Evolutionary conservation across 2,888 invertebrate genomes (phyloP).

Genomic region (Spodoptera exigua): DNA sequence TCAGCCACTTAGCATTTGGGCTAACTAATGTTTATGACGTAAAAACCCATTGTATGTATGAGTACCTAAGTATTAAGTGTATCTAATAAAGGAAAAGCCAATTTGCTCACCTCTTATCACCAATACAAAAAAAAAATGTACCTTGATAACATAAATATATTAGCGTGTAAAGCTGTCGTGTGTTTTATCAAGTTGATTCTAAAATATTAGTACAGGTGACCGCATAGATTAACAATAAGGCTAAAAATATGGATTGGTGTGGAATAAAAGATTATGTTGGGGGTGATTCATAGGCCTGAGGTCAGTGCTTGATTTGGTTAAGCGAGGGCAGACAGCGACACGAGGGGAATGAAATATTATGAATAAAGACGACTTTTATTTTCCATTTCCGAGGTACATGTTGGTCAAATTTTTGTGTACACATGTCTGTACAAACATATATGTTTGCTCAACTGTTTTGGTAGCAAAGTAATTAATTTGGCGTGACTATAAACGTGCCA

Average conservation of each 20-base stretch:
- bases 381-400: constrained; percentile 18
- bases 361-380: constrained; percentile 7
- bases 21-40: constrained; percentile 10
- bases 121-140: too few species aligned
- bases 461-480: constrained; percentile 11
- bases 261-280: constrained; percentile 6
- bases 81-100: too few species aligned
- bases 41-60: constrained; percentile 6
- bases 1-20: too few species aligned
- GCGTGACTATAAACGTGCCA: constrained; percentile 29
- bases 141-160: not conserved
- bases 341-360: not conserved
- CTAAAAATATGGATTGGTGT: not conserved
- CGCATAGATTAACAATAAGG: not conserved
- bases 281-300: constrained; percentile 27
- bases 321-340: not conserved
- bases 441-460: constrained; percentile 32
- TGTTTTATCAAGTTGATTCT: constrained; percentile 1
- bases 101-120: too few species aligned
- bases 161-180: not conserved
- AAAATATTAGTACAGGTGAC: not conserved
- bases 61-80: too few species aligned
- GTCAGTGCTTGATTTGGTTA: constrained; percentile 35
- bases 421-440: constrained; percentile 4
- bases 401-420: not conserved